phyloP scores from a whole-genome alignment of 2,888 invertebrate species.

The Erebia palarica region DNA sequence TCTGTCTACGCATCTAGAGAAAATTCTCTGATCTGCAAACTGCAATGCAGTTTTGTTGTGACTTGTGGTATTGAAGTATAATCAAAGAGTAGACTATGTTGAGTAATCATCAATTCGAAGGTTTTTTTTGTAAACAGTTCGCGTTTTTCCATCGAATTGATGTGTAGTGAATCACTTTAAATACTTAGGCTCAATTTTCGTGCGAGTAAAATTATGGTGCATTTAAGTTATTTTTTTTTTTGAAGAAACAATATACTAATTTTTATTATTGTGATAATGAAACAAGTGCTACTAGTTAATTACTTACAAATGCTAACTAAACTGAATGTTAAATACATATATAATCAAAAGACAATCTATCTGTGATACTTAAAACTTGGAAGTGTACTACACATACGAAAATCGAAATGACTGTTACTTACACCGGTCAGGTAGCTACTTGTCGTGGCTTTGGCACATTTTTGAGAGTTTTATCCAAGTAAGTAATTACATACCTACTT shows the following conservation, averaged over 20 bases:
- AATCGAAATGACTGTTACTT: conserved; percentile 89
- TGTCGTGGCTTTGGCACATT: conserved; percentile 94
- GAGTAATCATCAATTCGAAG: too few relatives aligned
- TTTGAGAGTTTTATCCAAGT: conserved; percentile 92
- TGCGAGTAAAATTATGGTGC: background rate
- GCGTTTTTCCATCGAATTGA: background rate
- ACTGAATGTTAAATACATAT: background rate
- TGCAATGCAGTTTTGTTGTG: too few relatives aligned
- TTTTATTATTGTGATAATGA: background rate
- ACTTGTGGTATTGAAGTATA: too few relatives aligned
- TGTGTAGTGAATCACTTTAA: background rate
- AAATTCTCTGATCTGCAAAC: too few relatives aligned
- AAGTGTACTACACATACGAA: conserved; percentile 17
- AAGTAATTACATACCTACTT: conserved; percentile 46
- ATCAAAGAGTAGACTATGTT: too few relatives aligned
- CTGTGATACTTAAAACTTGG: conserved; percentile 37
- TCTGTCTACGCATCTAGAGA: too few relatives aligned
- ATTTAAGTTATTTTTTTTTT: background rate
- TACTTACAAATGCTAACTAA: background rate
- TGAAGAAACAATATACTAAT: background rate
- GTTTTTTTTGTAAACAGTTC: too few relatives aligned
- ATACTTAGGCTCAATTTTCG: too few relatives aligned
- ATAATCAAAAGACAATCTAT: conserved; percentile 2
- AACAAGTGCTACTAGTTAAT: background rate
- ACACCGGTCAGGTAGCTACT: conserved; percentile 93